Base-by-base conservation (phyloP, 2,888 invertebrate genomes). In the Cabera pusaria region DNA sequence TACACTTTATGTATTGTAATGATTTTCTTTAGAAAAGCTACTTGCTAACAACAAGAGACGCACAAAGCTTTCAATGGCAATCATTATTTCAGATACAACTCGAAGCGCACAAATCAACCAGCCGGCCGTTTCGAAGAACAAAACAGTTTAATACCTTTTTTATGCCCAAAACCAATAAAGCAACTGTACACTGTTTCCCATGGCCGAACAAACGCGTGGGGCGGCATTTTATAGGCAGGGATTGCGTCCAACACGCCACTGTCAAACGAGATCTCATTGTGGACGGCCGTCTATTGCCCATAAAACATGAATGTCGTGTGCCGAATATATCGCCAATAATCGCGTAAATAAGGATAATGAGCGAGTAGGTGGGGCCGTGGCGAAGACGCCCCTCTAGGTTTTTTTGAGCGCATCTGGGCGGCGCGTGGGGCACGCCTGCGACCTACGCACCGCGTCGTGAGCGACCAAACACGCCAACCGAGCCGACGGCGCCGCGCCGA, bases 301-400 rank as follows among this genome's bases (percentile, higher is more conserved):
- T 74, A 72, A 72, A 63, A 64, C 61, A 67, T 65, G 70, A 67
- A 70, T 70, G 61, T 66, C 34, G 40, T 40, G 75, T 75, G 80
- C 72, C 81, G 75, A 82, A 84, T 14, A 81, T 82, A 79, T 79
- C 68, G 71, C 68, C 72, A 72, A 74, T 79, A 74, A 80, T 82
- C 80, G 80, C 77, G 83, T 80, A 82, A 81, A 83, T 73, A 76
- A 84, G 82, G 79, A 82, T 85, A 84, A 85, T 84, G 73, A 82
- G 71, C 66, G 64, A 84, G 87, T 84, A 85, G 87, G 86, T 84
- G 87, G 84, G 77, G 85, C 75, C 72, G 64, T 57, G 45, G 46
- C 50, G 72, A 75, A 71, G 72, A 84, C 85, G 84, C 86, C 86
- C 86, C 84, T 74, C 74, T 72, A 73, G 67, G 72, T 81, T 85